Evolutionary conservation across 2,888 invertebrate species (phyloP).

Genomic region (Carcina quercana): DNA sequence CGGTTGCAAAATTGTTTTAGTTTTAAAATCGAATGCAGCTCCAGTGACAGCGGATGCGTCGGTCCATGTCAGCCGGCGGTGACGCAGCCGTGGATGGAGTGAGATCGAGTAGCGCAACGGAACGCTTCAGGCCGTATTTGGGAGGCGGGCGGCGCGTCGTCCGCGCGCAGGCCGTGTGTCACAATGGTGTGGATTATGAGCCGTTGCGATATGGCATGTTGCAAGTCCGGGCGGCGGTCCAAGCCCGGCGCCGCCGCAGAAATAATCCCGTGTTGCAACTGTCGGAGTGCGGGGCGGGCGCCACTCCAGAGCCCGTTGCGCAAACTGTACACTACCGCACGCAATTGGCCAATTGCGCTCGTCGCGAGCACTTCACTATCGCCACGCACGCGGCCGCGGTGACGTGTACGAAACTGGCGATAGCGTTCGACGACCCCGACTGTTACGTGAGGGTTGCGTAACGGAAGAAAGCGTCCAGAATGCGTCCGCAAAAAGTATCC

Average conservation of each 20-base stretch:
- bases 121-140: conserved; percentile 52
- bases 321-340: conserved; percentile 39
- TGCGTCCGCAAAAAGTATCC: conserved; percentile 66
- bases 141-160: conserved; percentile 43
- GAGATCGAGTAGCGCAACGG: conserved; percentile 56
- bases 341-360: conserved; percentile 56
- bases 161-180: conserved; percentile 48
- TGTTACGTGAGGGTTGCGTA: conserved; percentile 64
- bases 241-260: conserved; percentile 68
- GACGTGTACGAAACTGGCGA: conserved; percentile 46
- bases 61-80: conserved; percentile 16
- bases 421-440: conserved; percentile 60
- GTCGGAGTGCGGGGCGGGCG: conserved; percentile 65
- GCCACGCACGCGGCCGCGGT: conserved; percentile 21
- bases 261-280: conserved; percentile 73
- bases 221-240: conserved; percentile 70
- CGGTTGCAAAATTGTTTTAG: conserved; percentile 73
- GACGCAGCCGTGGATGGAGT: conserved; percentile 22
- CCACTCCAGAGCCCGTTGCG: conserved; percentile 58
- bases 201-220: conserved; percentile 71
- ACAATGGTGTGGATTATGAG: conserved; percentile 69
- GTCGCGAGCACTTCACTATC: conserved; percentile 27
- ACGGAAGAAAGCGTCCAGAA: conserved; percentile 69
- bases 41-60: conserved; percentile 29
- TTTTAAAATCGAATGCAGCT: conserved; percentile 63